These are phyloP conservation scores for Meandrusa payeni DNA, from an alignment of 2,888 invertebrate species.

Conservation along the genomic window DNA sequence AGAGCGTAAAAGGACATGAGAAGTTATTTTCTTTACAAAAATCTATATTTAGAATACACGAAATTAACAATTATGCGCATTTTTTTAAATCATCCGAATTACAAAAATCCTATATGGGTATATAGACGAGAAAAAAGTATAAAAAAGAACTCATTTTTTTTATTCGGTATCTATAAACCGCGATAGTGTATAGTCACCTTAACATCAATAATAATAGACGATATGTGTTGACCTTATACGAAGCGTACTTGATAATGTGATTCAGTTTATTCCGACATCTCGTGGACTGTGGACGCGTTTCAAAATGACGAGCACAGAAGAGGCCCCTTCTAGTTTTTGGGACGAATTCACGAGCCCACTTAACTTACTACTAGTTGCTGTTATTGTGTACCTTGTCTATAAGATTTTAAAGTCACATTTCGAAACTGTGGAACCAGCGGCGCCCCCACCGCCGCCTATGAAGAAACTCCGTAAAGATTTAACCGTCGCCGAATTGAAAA, in stretches of 20 bases:
- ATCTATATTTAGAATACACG: no score
- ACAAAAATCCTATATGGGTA: no score
- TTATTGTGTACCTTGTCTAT: conserved; percentile 79
- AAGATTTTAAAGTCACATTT: conserved; percentile 81
- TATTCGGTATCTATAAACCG: neutral
- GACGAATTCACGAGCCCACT: conserved; percentile 69
- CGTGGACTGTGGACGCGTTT: conserved; percentile 31
- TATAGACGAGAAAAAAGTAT: neutral
- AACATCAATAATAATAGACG: conserved; percentile 27
- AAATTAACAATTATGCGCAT: no score
- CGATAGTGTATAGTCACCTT: conserved; percentile 6
- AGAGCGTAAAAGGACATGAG: no score
- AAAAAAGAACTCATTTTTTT: neutral
- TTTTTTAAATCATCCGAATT: no score
- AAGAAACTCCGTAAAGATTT: conserved; percentile 94
- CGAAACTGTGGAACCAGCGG: conserved; percentile 49
- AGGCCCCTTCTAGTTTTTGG: conserved; percentile 54
- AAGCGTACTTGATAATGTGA: conserved; percentile 35
- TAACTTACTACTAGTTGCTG: conserved; percentile 58
- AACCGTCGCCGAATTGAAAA: conserved; percentile 91
- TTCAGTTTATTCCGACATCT: conserved; percentile 35
- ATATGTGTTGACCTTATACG: conserved; percentile 37
- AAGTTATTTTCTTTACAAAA: no score
- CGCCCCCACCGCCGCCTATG: conserved; percentile 78
- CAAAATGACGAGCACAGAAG: conserved; percentile 42